Base-by-base conservation (phyloP, 1,140 invertebrate species). In the Agraylea sexmaculata region DNA sequence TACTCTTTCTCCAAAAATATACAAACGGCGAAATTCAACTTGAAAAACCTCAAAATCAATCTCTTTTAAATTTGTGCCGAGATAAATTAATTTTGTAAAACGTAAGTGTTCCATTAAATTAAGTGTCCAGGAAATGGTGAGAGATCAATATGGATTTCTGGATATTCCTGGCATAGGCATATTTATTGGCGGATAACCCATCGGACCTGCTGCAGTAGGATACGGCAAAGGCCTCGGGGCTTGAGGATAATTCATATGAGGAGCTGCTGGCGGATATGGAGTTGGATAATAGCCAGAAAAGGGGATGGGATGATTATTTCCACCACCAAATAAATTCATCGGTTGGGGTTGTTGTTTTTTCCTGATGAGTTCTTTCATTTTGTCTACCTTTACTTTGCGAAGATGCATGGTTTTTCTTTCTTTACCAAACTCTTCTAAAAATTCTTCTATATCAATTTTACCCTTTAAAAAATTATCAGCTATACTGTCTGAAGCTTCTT, bases 401-500 rank as follows among this genome's bases (percentile, higher is more conserved):
- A 84, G 49, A 55, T 91, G 86, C 71, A 87, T 85, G 21, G 75
- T 57, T 55, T 81, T 85, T 8, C 86, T 67, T 46, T 74, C 67
- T 2, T 68, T 66, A 34, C 83, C 64, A 60, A 87, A 90, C 39
- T 84, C 71, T 22, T 81, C 78, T 5, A 91, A 57, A 53, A 89
- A 91, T 42, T 76, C 70, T 15, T 90, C 87, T 1, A 87, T 68
- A 47, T 80, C 75, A 11, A 77, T 64, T 45, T 81, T 75, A 27
- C 76, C 77, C 19, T 74, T 68, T 28, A 86, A 64, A 57, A 90
- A 89, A 45, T 78, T 75, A 54, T 86, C 76, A 1, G 83, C 77
- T 28, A 83, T 55, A 39, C 71, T 70, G 59, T 94, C 89, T 18
- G 86, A 86, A 59, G 86, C 73, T 62, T 92, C 87, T 64, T 94